Evolutionary conservation across 92 coral and sea anemone species (phyloP).

Genomic region (Actinernus sp.): DNA sequence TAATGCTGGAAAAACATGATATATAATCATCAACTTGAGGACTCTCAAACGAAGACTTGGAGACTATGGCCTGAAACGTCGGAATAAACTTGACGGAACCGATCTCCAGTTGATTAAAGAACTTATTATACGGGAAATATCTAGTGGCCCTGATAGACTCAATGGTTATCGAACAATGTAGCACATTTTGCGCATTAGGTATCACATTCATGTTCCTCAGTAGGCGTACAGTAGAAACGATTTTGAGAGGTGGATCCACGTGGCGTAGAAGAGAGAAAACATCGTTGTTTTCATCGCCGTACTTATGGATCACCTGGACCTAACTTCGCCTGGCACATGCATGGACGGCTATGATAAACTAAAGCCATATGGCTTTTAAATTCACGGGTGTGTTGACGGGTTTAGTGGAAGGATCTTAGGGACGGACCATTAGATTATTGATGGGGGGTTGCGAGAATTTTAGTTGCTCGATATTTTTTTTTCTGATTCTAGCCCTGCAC

Average conservation of each 20-base stretch:
- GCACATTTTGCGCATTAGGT: slow-evolving; percentile 54
- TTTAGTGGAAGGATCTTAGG: slow-evolving; percentile 51
- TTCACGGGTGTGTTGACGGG: slow-evolving; percentile 73
- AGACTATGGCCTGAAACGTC: slow-evolving; percentile 44
- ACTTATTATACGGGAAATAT: slow-evolving; percentile 1
- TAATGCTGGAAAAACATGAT: slow-evolving; percentile 72
- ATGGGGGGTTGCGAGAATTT: too few relatives aligned
- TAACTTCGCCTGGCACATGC: slow-evolving; percentile 73
- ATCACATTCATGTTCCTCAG: slow-evolving; percentile 52
- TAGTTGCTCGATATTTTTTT: too few relatives aligned
- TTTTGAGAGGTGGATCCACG: slow-evolving; percentile 50
- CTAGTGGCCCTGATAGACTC: slow-evolving; percentile 55
- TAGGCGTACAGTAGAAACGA: too few relatives aligned
- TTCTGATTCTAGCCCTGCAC: too few relatives aligned
- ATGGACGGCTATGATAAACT: too few relatives aligned
- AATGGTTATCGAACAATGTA: slow-evolving; percentile 61
- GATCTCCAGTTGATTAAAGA: slow-evolving; percentile 3
- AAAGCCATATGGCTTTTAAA: slow-evolving; percentile 67
- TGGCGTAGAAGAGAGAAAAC: slow-evolving; percentile 51
- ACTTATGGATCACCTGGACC: slow-evolving; percentile 59
- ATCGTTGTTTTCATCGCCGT: slow-evolving; percentile 44
- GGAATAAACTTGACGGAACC: background rate
- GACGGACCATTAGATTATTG: too few relatives aligned
- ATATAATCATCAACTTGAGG: slow-evolving; percentile 32
- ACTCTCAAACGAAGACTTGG: slow-evolving; percentile 71